Conservation (phyloP, 2,797 vertebrate genomes). For the Paratrypauchen microcephalus region DNA sequence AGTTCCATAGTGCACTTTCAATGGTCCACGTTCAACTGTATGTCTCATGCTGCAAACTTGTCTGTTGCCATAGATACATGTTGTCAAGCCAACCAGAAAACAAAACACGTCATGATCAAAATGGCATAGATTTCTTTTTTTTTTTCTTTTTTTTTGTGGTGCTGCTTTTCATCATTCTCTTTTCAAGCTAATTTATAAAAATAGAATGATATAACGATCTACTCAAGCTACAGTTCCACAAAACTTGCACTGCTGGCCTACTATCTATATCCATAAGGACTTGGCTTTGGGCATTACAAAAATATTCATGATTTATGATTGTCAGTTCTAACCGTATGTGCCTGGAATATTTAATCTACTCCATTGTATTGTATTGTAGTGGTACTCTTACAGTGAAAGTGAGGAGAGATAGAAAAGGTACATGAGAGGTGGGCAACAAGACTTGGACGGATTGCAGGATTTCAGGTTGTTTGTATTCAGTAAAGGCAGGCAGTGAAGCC, state of each 20-base stretch:
- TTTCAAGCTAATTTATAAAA: too few species aligned
- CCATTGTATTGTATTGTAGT: slow-evolving; percentile 44
- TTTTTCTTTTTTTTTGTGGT: too few species aligned
- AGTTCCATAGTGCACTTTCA: too few species aligned
- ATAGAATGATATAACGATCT: neutral
- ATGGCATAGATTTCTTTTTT: too few species aligned
- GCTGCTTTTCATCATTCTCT: too few species aligned
- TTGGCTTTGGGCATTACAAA: slow-evolving; percentile 59
- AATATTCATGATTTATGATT: slow-evolving; percentile 69
- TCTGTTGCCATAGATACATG: too few species aligned
- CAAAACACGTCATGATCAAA: too few species aligned
- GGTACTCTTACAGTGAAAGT: slow-evolving; percentile 32
- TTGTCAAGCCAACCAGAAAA: too few species aligned
- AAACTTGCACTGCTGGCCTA: slow-evolving; percentile 42
- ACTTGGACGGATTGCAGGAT: slow-evolving; percentile 48
- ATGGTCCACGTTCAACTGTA: too few species aligned
- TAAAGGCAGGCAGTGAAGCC: slow-evolving; percentile 34
- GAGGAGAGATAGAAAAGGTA: slow-evolving; percentile 27
- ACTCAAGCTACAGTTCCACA: slow-evolving; percentile 24
- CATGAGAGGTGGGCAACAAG: slow-evolving; percentile 20
- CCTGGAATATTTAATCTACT: slow-evolving; percentile 66
- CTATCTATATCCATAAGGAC: slow-evolving; percentile 46
- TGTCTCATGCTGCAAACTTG: too few species aligned
- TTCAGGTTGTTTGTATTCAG: slow-evolving; percentile 37
- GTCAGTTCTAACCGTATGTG: slow-evolving; percentile 63